Evolutionary conservation across 92 coral and sea anemone genomes (phyloP).

Genomic region (Montipora capitata): DNA sequence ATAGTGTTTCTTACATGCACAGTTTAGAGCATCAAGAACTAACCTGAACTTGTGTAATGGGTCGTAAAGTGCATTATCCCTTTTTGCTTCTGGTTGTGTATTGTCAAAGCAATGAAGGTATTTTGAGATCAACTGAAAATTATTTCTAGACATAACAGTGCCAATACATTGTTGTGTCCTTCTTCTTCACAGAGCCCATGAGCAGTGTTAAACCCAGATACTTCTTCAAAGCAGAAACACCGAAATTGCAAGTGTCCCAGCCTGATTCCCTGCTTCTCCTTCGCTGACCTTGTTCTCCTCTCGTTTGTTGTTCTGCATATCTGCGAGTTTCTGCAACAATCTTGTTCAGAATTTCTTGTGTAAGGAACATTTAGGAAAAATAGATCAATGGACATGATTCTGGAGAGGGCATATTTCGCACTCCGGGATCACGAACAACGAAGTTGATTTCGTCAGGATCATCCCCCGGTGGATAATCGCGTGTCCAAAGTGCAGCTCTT

Average conservation of each 20-base stretch:
- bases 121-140: conserved; percentile 45
- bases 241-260: neutral
- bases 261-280: conserved; percentile 3
- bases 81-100: conserved; percentile 31
- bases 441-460: neutral
- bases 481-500: conserved; percentile 5
- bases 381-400: neutral
- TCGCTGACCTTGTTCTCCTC: conserved; percentile 5
- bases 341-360: neutral
- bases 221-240: neutral
- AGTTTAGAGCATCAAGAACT: conserved; percentile 58
- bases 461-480: conserved; percentile 3
- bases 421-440: neutral
- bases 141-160: conserved; percentile 56
- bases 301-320: neutral
- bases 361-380: conserved; percentile 15
- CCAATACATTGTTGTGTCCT: conserved; percentile 43
- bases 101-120: conserved; percentile 50
- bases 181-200: neutral
- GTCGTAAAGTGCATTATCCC: conserved; percentile 43
- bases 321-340: neutral
- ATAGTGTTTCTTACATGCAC: conserved; percentile 48
- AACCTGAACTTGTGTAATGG: conserved; percentile 67
- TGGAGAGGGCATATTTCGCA: neutral
- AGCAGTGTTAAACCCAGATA: neutral